Evolutionary conservation across 2,888 invertebrate genomes (phyloP), one percentile per base, ranked within the genome.

Genomic region (Drosophila histrio): DNA sequence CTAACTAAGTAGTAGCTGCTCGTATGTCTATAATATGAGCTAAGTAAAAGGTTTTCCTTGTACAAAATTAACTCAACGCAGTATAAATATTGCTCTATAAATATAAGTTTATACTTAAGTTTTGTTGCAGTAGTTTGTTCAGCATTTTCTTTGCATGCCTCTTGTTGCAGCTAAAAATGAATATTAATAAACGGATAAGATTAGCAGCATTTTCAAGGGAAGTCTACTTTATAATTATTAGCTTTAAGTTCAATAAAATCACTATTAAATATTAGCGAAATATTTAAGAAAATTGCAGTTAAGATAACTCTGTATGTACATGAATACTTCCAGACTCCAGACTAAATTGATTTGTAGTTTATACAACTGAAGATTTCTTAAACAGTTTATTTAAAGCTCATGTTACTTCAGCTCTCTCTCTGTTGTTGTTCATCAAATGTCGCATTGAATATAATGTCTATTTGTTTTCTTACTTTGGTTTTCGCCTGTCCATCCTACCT

Each of bases 1-100:
- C 44, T 59, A 59, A 28, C 72, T 28, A n/a, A n/a, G n/a, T n/a
- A n/a, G n/a, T n/a, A 59, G 57, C 53, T 60, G 53, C 8, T 52
- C 3, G 13, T 26, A 26, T 32, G 39, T 19, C 30, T 39, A 13
- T 26, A 15, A 30, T n/a, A 5, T 17, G 41, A 43, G 62, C 39
- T 41, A 50, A 46, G 50, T 75, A 62, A 79, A 69, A 76, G 64
- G 62, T 47, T 78, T 78, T 64, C 44, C 61, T 34, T 78, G 75
- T 75, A 56, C 30, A 21, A 21, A 39, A 39, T 13, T 39, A n/a
- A 38, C 17, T 8, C 17, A 9, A 11, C 21, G 11, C 32, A 21
- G 24, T 26, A 17, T 15, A 26, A 15, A 11, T 15, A 17, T 17
- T 26, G 17, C 6, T 43, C 2, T 1, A 36, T 17, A 17, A 11